These are phyloP conservation scores for Megaptera novaeangliae DNA, from an alignment of 2,113 vertebrate species.

Conservation along the genomic window DNA sequence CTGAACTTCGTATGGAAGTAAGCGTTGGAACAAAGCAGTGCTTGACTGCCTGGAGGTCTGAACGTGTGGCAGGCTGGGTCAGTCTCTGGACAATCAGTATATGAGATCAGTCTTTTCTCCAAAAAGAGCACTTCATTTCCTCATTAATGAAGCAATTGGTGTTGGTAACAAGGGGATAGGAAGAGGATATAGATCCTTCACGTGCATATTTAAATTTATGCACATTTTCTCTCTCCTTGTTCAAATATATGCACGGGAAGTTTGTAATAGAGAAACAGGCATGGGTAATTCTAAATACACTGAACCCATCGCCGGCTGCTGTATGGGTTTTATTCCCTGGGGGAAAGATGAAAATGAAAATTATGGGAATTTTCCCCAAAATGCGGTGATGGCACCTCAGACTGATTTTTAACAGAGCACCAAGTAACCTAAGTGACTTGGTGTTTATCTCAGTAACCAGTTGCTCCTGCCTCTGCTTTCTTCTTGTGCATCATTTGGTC, in stretches of 20 bases:
- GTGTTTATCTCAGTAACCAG: neutral
- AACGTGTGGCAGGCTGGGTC: neutral
- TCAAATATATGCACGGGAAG: neutral
- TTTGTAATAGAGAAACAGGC: neutral
- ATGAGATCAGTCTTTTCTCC: conserved; percentile 22
- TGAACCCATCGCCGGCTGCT: neutral
- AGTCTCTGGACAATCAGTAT: neutral
- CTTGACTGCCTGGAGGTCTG: neutral
- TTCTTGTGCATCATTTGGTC: neutral
- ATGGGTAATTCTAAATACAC: neutral
- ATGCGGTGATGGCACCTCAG: neutral
- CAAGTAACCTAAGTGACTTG: neutral
- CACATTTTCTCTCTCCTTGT: neutral
- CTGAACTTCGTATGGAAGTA: neutral
- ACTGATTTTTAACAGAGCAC: neutral
- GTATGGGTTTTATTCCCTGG: neutral
- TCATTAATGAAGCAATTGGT: neutral
- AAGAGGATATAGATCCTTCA: neutral
- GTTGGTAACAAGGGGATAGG: neutral
- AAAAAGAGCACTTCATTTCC: conserved; percentile 29
- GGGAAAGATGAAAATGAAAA: neutral
- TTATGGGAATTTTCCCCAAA: neutral
- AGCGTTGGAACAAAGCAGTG: neutral
- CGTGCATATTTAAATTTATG: neutral
- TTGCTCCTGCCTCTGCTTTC: neutral